Base-by-base conservation (phyloP, 30 jellyfish, hydroid and myxozoan species). In the Chrysaora quinquecirrha region DNA sequence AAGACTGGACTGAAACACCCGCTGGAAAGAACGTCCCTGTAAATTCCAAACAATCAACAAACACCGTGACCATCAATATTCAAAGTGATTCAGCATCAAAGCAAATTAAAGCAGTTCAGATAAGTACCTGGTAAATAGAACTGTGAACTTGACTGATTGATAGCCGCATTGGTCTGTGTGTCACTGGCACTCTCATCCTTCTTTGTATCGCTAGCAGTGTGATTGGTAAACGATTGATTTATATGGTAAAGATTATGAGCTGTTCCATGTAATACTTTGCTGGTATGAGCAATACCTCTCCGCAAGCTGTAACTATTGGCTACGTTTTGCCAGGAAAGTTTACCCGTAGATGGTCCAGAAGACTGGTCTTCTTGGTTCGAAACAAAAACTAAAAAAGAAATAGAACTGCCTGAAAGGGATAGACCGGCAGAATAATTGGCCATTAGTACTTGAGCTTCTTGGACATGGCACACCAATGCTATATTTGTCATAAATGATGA, bases 101-200 rank as follows among this genome's bases (percentile, higher is more conserved):
- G n/a, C n/a, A n/a, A n/a, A n/a, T n/a, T n/a, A n/a, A n/a, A n/a
- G n/a, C n/a, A 38, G 14, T 38, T 14, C 54, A 3, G 54, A 14
- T 3, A 29, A 3, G 32, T 38, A 78, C 89, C 90, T 47, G 90
- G 90, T 31, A 80, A 65, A 28, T 80, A 80, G 38, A 80, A 80
- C n/a, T 80, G 90, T 21, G 90, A 79, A 35, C 90, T 80, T 25
- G 84, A 66, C 31, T 80, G 71, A 47, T 20, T 80, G 83, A 63
- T 78, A 12, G 47, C 75, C n/a, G 9, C 46, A 2, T 64, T 30
- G 4, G 75, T 18, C 3, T 78, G 63, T 0, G 79, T 61, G 6
- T 18, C 78, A 27, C 14, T 6, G 11, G 6, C 11, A 38, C 54
- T 38, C 11, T 6, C 54, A 6, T 38, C 54, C 6, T 38, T 38